Evolutionary conservation across 30 jellyfish, hydroid and myxozoan species (phyloP).

Genomic region (Aurelia coerulea): DNA sequence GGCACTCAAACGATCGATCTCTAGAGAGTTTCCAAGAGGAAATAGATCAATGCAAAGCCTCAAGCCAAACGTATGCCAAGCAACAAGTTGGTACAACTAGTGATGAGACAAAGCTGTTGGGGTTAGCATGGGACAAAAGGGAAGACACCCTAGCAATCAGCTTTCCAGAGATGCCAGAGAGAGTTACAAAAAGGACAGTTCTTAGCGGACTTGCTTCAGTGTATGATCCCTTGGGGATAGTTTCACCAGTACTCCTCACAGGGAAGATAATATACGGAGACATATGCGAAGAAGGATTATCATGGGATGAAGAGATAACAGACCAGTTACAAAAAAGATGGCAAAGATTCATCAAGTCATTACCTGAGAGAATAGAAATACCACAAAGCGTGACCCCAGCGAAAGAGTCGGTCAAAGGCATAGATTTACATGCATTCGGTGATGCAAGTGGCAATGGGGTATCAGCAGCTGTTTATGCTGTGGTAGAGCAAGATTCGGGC

Average conservation of each 20-base stretch:
- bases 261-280: conserved; percentile 44
- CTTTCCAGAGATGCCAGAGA: conserved; percentile 30
- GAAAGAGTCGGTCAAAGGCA: background rate
- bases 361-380: conserved; percentile 22
- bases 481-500: background rate
- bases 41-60: background rate
- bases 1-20: conserved; percentile 43
- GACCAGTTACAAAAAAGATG: conserved; percentile 17
- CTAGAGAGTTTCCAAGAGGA: conserved; percentile 18
- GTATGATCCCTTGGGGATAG: conserved; percentile 55
- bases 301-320: conserved; percentile 53
- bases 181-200: conserved; percentile 29
- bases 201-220: conserved; percentile 16
- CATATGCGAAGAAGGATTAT: conserved; percentile 15
- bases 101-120: conserved; percentile 49
- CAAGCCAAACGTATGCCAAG: conserved; percentile 44
- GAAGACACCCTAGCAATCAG: conserved; percentile 28
- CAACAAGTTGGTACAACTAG: conserved; percentile 30
- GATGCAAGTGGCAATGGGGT: conserved; percentile 51
- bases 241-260: conserved; percentile 39
- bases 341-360: background rate
- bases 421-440: conserved; percentile 34
- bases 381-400: conserved; percentile 21
- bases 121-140: conserved; percentile 66
- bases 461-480: conserved; percentile 42